phyloP scores from a whole-genome alignment of 35 echinoderm and acorn worm species.

The Hemicentrotus pulcherrimus region DNA sequence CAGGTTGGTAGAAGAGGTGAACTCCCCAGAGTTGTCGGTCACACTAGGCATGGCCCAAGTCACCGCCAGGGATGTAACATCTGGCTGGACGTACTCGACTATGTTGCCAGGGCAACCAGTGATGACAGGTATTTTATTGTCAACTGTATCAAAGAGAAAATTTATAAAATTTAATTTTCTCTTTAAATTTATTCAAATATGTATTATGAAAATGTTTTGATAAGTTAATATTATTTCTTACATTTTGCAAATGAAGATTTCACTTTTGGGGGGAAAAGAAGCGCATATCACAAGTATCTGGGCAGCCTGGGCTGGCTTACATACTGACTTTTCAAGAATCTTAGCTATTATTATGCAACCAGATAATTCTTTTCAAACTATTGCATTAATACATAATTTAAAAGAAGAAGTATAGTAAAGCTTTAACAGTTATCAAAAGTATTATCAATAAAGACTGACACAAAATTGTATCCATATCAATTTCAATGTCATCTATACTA shows the following conservation, averaged over 20 bases:
- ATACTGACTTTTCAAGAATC: too few relatives aligned
- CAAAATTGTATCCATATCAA: too few relatives aligned
- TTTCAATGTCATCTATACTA: too few relatives aligned
- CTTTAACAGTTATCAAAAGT: too few relatives aligned
- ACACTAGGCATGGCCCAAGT: background rate
- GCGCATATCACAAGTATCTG: too few relatives aligned
- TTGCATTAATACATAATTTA: too few relatives aligned
- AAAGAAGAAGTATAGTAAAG: too few relatives aligned
- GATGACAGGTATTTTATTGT: background rate
- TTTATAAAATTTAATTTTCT: background rate
- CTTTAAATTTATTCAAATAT: too few relatives aligned
- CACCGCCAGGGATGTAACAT: background rate
- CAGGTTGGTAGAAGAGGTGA: background rate
- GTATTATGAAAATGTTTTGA: background rate
- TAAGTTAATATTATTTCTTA: background rate
- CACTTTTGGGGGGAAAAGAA: background rate
- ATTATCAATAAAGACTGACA: too few relatives aligned
- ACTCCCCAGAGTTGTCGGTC: slow-evolving; percentile 31
- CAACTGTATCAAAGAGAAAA: slow-evolving; percentile 11
- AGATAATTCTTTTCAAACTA: too few relatives aligned
- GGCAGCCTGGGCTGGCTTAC: too few relatives aligned
- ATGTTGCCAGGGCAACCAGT: slow-evolving; percentile 45
- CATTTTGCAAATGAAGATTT: background rate
- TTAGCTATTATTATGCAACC: too few relatives aligned
- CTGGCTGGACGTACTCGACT: background rate